Percentiles rank a stretch among this genome's conserved stretches.
phyloP scores from a whole-genome alignment of 1,140 invertebrate genomes.

The Zaprionus africanus region DNA sequence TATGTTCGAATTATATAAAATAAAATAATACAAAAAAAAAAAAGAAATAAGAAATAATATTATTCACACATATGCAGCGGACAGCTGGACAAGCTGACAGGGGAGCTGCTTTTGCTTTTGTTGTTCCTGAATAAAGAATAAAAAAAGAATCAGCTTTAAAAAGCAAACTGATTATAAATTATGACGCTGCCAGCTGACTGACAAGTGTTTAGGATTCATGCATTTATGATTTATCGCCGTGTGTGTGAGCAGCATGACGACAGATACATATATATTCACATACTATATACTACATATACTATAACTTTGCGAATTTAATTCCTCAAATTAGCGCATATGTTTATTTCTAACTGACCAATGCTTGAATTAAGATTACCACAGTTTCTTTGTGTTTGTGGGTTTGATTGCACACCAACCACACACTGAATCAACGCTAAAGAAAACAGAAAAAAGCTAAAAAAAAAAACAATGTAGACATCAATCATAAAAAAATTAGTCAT shows the following conservation, averaged over 20 bases:
- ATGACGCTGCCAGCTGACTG: constrained; percentile 75
- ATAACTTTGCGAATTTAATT: constrained; percentile 44
- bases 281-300: constrained; percentile 37
- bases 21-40: constrained; percentile 25
- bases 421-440: constrained; percentile 61
- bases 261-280: constrained; percentile 29
- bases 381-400: constrained; percentile 15
- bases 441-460: background rate
- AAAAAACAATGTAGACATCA: constrained; percentile 57
- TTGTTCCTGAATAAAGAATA: constrained; percentile 12
- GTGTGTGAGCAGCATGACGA: constrained; percentile 9
- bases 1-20: constrained; percentile 52
- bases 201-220: constrained; percentile 75
- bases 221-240: constrained; percentile 70
- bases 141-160: constrained; percentile 52
- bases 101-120: constrained; percentile 45
- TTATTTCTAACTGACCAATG: constrained; percentile 31
- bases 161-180: constrained; percentile 81
- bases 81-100: constrained; percentile 43
- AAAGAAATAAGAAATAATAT: constrained; percentile 27
- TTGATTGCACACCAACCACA: constrained; percentile 28
- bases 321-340: constrained; percentile 52
- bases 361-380: constrained; percentile 16
- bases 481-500: constrained; percentile 77
- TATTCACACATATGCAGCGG: constrained; percentile 48